These are phyloP conservation scores for Oscheius sp. DNA, from an alignment of 2,888 invertebrate species.

Conservation along the genomic window DNA sequence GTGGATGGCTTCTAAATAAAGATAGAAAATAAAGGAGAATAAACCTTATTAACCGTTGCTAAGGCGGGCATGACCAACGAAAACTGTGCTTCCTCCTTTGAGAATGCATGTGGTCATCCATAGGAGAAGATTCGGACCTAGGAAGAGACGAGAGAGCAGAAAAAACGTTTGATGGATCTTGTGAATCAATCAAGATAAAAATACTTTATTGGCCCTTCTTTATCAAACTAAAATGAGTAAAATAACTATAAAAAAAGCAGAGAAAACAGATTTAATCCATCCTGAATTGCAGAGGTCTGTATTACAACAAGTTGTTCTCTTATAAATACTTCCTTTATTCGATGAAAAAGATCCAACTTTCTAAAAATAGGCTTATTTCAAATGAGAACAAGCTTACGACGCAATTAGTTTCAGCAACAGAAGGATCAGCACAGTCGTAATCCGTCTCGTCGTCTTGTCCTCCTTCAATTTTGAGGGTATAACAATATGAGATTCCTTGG, in stretches of 20 bases:
- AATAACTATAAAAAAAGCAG: not conserved
- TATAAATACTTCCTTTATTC: not conserved
- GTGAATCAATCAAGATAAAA: not conserved
- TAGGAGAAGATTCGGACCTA: not conserved
- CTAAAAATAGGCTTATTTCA: not conserved
- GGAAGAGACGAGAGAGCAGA: not conserved
- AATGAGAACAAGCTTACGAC: not conserved
- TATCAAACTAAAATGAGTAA: not conserved
- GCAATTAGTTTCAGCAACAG: not conserved
- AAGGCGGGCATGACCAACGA: not conserved
- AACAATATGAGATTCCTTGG: not conserved
- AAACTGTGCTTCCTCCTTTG: not conserved
- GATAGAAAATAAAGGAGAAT: not conserved
- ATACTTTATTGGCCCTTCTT: not conserved
- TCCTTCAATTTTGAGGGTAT: not conserved
- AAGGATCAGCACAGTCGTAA: not conserved
- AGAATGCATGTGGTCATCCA: slow-evolving; percentile 23
- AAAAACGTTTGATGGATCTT: not conserved
- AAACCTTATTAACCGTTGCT: not conserved
- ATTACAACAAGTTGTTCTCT: not conserved
- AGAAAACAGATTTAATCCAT: not conserved
- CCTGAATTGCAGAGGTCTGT: not conserved
- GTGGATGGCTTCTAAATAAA: not conserved
- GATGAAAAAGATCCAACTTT: not conserved
- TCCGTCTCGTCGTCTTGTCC: not conserved